Base-by-base conservation (phyloP, 2,797 vertebrate genomes). In the Enteromius trimaculatus region DNA sequence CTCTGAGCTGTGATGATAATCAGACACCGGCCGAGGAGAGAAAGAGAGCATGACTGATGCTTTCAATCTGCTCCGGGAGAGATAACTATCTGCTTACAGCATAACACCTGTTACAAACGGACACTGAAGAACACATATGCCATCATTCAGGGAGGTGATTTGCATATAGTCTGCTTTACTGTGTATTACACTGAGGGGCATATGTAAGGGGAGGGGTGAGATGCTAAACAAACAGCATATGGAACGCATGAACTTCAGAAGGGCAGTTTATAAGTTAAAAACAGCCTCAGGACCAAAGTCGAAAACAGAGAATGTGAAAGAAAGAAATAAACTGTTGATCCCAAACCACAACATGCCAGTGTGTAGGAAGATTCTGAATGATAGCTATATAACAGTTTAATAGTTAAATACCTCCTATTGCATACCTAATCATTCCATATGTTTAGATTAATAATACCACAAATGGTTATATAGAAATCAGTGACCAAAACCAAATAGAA, bases 1-100 rank as follows among this genome's bases (percentile, higher is more conserved):
- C 42, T 72, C 62, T 58, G 83, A 81, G 47, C 79, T 51, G 79
- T 85, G 81, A 84, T 81, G 78, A 68, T 81, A 85, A 85, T 88
- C 69, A 81, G 6, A 65, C 80, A 72, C 75, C 55, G 31, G 37
- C 75, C 6, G 51, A 77, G 47, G 70, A 74, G 80, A n/a, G 51
- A 81, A 42, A 71, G 16, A 29, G 79, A 55, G 75, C 68, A 85
- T 82, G 62, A 76, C 49, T 85, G 79, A 79, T 84, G 53, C 37
- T 77, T 72, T 81, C 53, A 39, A 76, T 79, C 62, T 53, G 47
- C 78, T 72, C 53, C 6, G n/a, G 47, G 26, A 70, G 51, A 76
- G 81, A 87, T 85, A 60, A 62, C 65, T 62, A 82, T 87, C 81
- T 72, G 86, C 84, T 84, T 84, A 39, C 53, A 79, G 51, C 68